Evolutionary conservation across 2,113 vertebrate species (phyloP).

Genomic region (Tachysurus vachellii): DNA sequence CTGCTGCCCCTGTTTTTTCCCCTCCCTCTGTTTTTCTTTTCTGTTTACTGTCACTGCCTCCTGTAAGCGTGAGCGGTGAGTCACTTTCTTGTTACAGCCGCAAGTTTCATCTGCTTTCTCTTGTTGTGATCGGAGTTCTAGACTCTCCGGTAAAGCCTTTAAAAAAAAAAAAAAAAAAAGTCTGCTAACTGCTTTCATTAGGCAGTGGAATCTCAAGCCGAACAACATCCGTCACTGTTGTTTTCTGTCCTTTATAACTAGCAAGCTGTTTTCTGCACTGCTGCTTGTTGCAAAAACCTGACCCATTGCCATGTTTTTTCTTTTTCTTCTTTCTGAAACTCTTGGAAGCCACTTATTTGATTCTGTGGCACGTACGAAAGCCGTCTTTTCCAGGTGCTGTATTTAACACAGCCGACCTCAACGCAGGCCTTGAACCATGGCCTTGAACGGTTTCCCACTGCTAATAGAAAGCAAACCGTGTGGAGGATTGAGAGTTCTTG

Average conservation of each 20-base stretch:
- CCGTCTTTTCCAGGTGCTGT: neutral
- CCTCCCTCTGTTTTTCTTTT: conserved; percentile 35
- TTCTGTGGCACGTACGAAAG: neutral
- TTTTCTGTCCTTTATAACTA: neutral
- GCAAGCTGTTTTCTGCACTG: neutral
- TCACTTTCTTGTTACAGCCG: conserved; percentile 18
- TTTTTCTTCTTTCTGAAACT: neutral
- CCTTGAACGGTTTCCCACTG: neutral
- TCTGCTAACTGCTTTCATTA: neutral
- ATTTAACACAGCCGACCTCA: neutral
- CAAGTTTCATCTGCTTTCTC: neutral
- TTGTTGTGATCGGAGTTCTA: neutral
- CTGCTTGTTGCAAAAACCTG: neutral
- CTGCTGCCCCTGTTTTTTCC: conserved; percentile 37
- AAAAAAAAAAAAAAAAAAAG: conserved; percentile 17
- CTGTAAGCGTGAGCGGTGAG: conserved; percentile 34
- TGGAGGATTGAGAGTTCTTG: neutral
- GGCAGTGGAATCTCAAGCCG: neutral
- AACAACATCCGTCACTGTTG: conserved; percentile 5
- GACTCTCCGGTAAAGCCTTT: neutral
- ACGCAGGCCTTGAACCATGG: neutral
- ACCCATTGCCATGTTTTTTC: neutral
- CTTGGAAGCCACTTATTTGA: neutral
- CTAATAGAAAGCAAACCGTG: neutral
- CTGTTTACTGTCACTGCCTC: conserved; percentile 48